Base-by-base conservation (phyloP, 2,797 vertebrate genomes). In the Gallinago stenura region DNA sequence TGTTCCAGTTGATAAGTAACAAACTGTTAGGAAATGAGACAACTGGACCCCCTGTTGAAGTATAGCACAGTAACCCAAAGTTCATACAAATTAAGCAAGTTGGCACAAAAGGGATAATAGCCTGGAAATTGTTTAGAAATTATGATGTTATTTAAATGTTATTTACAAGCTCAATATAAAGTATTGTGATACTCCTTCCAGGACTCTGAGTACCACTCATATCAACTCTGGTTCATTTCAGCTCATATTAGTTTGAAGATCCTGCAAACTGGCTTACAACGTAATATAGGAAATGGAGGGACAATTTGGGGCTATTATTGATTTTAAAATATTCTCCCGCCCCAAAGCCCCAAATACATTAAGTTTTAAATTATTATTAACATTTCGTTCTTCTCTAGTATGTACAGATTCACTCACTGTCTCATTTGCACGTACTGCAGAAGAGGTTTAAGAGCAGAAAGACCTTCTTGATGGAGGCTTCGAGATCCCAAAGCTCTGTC, bases 381-480 rank as follows among this genome's bases (percentile, higher is more conserved):
- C 30, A n/a, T 35, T 48, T 64, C 10, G 31, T 91, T 75, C 35
- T 81, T 64, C 20, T 64, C 24, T 50, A 54, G 31, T 9, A 57
- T 0, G 0, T 65, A 51, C 50, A 53, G 33, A 31, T 66, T 51
- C 79, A 19, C n/a, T 45, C 31, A 12, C 28, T 61, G 45, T 31
- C 41, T 68, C 35, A 57, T 18, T 39, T 85, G 51, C 28, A 78
- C 2, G 4, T 81, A 37, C 51, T 90, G 64, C 57, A 83, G 53
- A 26, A 48, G 53, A 33, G 22, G 19, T 53, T 75, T 71, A 60
- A 79, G 33, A 79, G 43, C 58, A 61, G 37, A 48, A 87, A 20
- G 46, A 58, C 31, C n/a, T 51, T 50, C 60, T 30, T 61, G 14
- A 22, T 20, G 20, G 17, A 56, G 56, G 24, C 17, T 56, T 87